Evolutionary conservation across 2,888 invertebrate genomes (phyloP), one percentile per base, ranked within the genome.

Genomic region (Polymixis flavicincta): DNA sequence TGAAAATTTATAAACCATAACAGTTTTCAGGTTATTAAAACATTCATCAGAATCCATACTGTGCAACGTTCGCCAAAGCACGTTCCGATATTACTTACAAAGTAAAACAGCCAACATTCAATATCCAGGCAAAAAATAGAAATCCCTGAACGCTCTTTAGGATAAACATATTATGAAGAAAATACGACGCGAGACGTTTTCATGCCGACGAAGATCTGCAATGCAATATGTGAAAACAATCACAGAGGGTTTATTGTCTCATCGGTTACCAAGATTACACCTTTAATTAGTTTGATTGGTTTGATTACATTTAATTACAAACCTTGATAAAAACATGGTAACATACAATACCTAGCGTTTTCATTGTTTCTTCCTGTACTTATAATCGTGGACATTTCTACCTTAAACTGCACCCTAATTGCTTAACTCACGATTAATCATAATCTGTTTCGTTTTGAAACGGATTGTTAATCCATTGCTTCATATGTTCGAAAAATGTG

Each of bases 51-150:
- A 82, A 82, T 57, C 50, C 57, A 66, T 45, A 57, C 52, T 17
- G 67, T n/a, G 50, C 63, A 54, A 61, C 72, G 63, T 48, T 76
- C 28, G 86, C 84, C 84, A 86, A 84, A 78, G 86, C 88, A 87
- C 87, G 86, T 86, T 80, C 66, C 61, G 37, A 64, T 67, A 60
- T 57, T 74, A 65, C 61, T 60, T 71, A 65, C 66, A 65, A 52
- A 65, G 70, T 67, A 28, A 61, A 37, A 63, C 57, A 64, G 66
- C 19, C 66, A 74, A 76, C 52, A 75, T 52, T 28, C 60, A 79
- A 76, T 63, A 71, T 28, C 67, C 42, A 71, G 42, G 59, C 71
- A 76, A 69, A 69, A 79, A 78, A 82, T 87, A 76, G 76, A 73
- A 76, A 78, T 72, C 11, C 55, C 50, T 74, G 28, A 63, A 61